Percentiles rank a stretch among this genome's conserved stretches.
Conservation (phyloP, 2,888 invertebrate species). For the Clitarchus hookeri region DNA sequence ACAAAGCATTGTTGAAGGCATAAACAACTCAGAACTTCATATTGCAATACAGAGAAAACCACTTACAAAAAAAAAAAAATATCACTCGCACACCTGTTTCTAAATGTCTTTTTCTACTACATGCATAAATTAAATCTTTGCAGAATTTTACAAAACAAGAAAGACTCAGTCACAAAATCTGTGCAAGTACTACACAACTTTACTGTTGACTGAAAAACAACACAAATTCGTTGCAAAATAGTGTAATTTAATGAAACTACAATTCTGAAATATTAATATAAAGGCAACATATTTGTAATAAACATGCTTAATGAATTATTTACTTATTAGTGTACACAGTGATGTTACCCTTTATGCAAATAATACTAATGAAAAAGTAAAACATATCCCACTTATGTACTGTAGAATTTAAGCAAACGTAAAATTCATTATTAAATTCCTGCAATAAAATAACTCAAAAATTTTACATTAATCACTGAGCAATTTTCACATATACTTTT, state of each 20-base stretch:
- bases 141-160: background rate
- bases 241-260: background rate
- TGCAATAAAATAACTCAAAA: background rate
- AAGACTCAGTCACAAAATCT: background rate
- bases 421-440: background rate
- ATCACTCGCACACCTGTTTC: background rate
- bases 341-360: background rate
- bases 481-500: background rate
- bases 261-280: background rate
- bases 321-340: background rate
- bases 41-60: background rate
- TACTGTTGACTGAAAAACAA: background rate
- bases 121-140: background rate
- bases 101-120: background rate
- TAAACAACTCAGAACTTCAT: slow-evolving; percentile 1
- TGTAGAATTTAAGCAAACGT: background rate
- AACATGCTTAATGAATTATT: background rate
- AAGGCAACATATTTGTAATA: background rate
- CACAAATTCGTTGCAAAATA: slow-evolving; percentile 5
- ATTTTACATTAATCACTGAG: background rate
- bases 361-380: background rate
- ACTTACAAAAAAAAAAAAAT: background rate
- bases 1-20: background rate
- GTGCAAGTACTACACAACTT: background rate
- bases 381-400: background rate